Evolutionary conservation across 2,888 invertebrate species (phyloP).

Genomic region (Iselma pallidipennis): DNA sequence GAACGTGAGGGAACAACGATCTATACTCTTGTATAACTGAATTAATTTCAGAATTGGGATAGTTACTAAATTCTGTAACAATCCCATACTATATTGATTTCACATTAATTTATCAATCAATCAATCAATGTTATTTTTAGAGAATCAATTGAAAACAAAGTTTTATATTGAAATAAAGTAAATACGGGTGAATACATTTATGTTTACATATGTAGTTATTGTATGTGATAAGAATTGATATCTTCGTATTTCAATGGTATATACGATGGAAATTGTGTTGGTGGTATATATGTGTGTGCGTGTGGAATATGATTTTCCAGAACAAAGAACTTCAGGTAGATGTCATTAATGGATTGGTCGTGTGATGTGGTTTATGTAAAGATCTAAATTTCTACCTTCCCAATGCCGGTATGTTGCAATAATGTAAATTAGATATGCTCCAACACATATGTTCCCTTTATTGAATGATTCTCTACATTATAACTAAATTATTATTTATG

Average conservation of each 20-base stretch:
- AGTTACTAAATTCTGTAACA: background rate
- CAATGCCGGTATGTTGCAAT: background rate
- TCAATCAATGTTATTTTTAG: too few relatives aligned
- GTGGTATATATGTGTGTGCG: background rate
- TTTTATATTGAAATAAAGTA: too few relatives aligned
- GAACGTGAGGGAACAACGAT: background rate
- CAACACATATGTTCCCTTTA: background rate
- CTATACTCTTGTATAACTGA: background rate
- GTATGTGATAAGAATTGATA: background rate
- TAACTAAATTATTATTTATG: background rate
- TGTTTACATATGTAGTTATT: background rate
- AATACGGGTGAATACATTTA: too few relatives aligned
- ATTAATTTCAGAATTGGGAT: background rate
- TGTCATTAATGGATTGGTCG: background rate
- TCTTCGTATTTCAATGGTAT: background rate
- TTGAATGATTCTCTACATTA: too few relatives aligned
- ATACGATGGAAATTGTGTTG: background rate
- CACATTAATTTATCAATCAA: background rate
- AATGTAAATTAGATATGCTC: background rate
- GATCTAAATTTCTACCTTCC: background rate
- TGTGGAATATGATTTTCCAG: background rate
- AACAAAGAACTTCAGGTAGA: background rate
- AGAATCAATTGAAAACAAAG: too few relatives aligned
- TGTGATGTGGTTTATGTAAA: background rate
- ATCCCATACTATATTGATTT: background rate